Conservation (phyloP, 2,113 vertebrate genomes). For the Chaenogobius annularis region DNA sequence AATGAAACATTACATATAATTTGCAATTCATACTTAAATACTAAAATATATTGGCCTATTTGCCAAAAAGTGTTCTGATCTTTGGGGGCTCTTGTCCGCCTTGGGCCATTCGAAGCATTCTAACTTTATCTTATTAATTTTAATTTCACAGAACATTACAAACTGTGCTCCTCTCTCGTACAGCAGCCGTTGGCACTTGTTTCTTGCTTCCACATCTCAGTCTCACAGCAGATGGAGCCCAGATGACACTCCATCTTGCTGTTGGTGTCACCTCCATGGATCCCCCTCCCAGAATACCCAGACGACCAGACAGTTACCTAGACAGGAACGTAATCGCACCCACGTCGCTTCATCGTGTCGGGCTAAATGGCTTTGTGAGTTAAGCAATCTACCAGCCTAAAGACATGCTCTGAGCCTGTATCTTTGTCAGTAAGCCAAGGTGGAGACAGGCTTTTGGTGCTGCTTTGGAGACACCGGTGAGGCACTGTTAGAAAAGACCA, state of each 20-base stretch:
- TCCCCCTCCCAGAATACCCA: constrained; percentile 10
- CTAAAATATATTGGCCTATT: too few species aligned
- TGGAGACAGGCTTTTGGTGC: constrained; percentile 55
- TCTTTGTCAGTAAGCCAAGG: constrained; percentile 30
- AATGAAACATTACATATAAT: too few species aligned
- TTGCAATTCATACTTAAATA: too few species aligned
- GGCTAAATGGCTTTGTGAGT: constrained; percentile 36
- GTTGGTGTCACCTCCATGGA: constrained; percentile 15
- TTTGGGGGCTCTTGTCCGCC: too few species aligned
- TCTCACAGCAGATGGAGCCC: constrained; percentile 53
- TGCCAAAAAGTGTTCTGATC: too few species aligned
- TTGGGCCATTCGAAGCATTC: too few species aligned
- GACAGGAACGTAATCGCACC: constrained; percentile 42
- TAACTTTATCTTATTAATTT: neutral
- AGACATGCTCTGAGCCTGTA: constrained; percentile 30
- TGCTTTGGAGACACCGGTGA: constrained; percentile 50
- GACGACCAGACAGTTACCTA: constrained; percentile 26
- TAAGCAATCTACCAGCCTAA: constrained; percentile 43
- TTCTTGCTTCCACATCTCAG: constrained; percentile 19
- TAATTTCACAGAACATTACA: neutral
- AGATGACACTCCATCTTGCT: constrained; percentile 44
- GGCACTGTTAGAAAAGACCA: constrained; percentile 60
- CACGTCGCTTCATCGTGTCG: constrained; percentile 39
- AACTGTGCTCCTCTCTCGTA: neutral
- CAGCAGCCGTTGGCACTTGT: constrained; percentile 15